These are phyloP conservation scores for Macaca mulatta DNA, from an alignment of 2,113 vertebrate species.

Conservation along the genomic window DNA sequence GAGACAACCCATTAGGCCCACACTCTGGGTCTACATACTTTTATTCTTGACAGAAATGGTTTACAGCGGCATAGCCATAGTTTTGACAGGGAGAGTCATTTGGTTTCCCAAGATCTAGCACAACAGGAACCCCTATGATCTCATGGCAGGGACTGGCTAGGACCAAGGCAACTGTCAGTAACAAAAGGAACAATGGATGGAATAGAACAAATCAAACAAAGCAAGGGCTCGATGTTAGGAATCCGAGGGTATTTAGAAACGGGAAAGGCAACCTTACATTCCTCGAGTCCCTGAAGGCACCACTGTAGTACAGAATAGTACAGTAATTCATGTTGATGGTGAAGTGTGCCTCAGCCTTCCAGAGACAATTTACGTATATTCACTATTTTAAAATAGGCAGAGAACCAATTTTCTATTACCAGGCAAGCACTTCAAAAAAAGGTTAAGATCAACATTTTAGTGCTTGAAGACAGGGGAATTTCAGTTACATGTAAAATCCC, in stretches of 20 bases:
- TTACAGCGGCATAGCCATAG: not conserved
- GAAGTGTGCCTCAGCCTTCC: not conserved
- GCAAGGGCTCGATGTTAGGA: not conserved
- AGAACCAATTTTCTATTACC: not conserved
- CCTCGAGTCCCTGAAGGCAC: constrained; percentile 20
- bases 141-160: not conserved
- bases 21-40: not conserved
- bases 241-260: not conserved
- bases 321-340: not conserved
- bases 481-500: not conserved
- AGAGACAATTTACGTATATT: not conserved
- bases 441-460: not conserved
- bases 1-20: not conserved
- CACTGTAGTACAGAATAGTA: not conserved
- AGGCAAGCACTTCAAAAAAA: not conserved
- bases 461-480: not conserved
- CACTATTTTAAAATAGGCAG: not conserved
- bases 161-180: not conserved
- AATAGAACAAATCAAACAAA: not conserved
- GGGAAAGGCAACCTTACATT: not conserved
- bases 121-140: not conserved
- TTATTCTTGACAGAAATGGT: constrained; percentile 6
- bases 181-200: not conserved
- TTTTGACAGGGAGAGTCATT: not conserved
- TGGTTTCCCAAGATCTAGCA: not conserved